Evolutionary conservation across 1,140 invertebrate genomes (phyloP), one percentile per base, ranked within the genome.

Genomic region (Asobara japonica): DNA sequence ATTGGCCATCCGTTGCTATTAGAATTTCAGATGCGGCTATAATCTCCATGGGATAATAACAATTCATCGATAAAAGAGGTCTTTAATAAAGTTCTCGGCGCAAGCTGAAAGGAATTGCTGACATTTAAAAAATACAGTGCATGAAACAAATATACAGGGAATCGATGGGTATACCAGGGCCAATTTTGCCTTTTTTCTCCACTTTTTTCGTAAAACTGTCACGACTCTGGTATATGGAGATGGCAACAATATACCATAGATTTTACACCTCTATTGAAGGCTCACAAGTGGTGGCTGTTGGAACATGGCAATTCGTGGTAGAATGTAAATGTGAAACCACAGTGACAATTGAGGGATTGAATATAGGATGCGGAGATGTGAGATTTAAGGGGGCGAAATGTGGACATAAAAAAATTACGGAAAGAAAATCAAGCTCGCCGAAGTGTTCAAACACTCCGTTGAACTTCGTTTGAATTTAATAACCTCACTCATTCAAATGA

Each of bases 171-270:
- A 41, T 25, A 18, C 6, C 13, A 22, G 33, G 64, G 33, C n/a
- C 13, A 68, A 7, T 27, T 13, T 41, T 45, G n/a, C 20, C 45
- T 64, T 64, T 65, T 51, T 68, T 65, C 18, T 56, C 6, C 51
- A 25, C n/a, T 10, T 56, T 56, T 56, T 56, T 56, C 13, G 7
- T 13, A 72, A 67, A 72, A 67, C 64, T 67, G 65, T 62, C 71
- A 62, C 45, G 38, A 38, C 22, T 56, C 41, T 38, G 8, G 30
- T n/a, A 33, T 56, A 56, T 56, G 51, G 22, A 56, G 41, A 56
- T 72, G 71, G 64, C 56, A 72, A 67, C 71, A 72, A 72, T 72
- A 68, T 36, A 67, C 65, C 71, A 33, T 66, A 64, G 65, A 72
- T 68, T 72, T 65, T 65, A n/a, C 41, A 38, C 8, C 29, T n/a